Conservation (phyloP, 2,888 invertebrate genomes). For the Pyrrhosoma nymphula region DNA sequence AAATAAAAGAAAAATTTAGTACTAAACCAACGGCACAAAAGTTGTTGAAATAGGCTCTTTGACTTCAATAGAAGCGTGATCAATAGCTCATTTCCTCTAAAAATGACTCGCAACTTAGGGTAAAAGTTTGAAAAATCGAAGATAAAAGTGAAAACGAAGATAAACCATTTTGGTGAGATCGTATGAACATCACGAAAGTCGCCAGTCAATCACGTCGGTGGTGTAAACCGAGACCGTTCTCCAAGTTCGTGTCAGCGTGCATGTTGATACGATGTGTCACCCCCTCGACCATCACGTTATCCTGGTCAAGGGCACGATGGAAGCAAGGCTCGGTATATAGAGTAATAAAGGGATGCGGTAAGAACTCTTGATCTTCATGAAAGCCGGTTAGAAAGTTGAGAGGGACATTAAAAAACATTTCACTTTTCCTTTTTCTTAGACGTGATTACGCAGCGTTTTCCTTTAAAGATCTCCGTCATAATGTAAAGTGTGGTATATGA, state of each 20-base stretch:
- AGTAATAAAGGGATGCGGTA: conserved; percentile 28
- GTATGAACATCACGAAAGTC: not conserved
- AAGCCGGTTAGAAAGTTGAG: conserved; percentile 45
- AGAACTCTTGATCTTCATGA: conserved; percentile 13
- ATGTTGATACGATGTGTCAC: conserved; percentile 57
- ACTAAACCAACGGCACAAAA: too few relatives aligned
- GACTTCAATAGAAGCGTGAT: too few relatives aligned
- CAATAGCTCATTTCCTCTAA: too few relatives aligned
- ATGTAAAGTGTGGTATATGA: not conserved
- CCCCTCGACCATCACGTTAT: conserved; percentile 40
- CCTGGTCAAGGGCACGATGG: conserved; percentile 55
- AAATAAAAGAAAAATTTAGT: too few relatives aligned
- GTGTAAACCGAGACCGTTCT: not conserved
- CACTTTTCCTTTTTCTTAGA: not conserved
- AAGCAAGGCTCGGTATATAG: conserved; percentile 20
- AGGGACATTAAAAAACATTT: not conserved
- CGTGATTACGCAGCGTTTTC: not conserved
- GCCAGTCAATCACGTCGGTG: not conserved
- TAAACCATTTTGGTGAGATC: not conserved
- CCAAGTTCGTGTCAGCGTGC: conserved; percentile 22
- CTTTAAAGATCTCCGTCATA: not conserved
- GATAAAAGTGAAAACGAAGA: not conserved
- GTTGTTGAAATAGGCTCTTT: too few relatives aligned
- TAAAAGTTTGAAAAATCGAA: not conserved
- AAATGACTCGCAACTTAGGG: not conserved